Base-by-base conservation (phyloP, 2,888 invertebrate species). In the Aleiodes alternator region DNA sequence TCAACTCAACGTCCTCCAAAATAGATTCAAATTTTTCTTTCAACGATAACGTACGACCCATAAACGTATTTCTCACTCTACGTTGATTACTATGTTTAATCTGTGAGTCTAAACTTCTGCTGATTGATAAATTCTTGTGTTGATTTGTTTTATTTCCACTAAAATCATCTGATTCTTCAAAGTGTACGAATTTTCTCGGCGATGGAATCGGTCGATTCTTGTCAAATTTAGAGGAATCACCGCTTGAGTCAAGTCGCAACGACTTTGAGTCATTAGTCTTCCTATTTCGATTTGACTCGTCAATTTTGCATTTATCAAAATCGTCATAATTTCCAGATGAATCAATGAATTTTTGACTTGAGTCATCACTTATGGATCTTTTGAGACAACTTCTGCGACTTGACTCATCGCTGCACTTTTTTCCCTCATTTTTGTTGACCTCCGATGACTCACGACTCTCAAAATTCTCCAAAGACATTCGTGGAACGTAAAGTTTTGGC, bases 11-110 rank as follows among this genome's bases (percentile, higher is more conserved):
- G 43, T 86, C 85, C 69, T 85, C 85, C 73, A 80, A 51, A 74
- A 86, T 86, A 34, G 83, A 84, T 74, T 86, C 86, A 77, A 86
- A 86, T 77, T 85, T 86, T 75, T 85, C 85, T 83, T 82, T 84
- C 74, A 85, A 80, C 76, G 84, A 86, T 59, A 81, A 83, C 12
- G 85, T 85, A 57, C 83, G 81, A 43, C 82, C 82, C 55, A 66
- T 31, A 38, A 78, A 16, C 6, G 77, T 34, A 34, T 29, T n/a
- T 14, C 38, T 59, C 31, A 34, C 16, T 56, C 23, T 11, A 16
- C 56, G 43, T 64, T 16, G n/a, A 23, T 12, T 31, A 72, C 0
- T 43, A 56, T 6, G 23, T 9, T 59, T 72, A 56, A 11, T 77
- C 72, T 7, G 38, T 53, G 31, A 12, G 51, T 31, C 34, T 78